These are phyloP conservation scores for Leptarthrus brevirostris DNA, from an alignment of 2,888 invertebrate genomes.

Conservation along the genomic window DNA sequence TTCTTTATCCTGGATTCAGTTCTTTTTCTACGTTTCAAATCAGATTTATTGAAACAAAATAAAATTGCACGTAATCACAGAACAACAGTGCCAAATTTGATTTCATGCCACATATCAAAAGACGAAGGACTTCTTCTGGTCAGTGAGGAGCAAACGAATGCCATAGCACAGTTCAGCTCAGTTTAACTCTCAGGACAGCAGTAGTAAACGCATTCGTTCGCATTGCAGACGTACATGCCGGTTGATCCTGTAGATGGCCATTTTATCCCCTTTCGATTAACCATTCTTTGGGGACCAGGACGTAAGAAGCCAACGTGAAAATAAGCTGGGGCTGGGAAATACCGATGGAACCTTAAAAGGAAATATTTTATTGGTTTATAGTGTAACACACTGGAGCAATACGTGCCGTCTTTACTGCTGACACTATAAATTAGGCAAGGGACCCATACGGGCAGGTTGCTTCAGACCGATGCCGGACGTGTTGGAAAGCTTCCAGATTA, in stretches of 20 bases:
- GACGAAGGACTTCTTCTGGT: constrained; percentile 42
- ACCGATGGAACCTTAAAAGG: not conserved
- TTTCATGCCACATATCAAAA: constrained; percentile 50
- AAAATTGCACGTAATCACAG: constrained; percentile 45
- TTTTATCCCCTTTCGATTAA: constrained; percentile 34
- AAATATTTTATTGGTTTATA: constrained; percentile 46
- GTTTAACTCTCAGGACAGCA: too few species aligned
- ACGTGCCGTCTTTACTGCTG: constrained; percentile 37
- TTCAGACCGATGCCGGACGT: not conserved
- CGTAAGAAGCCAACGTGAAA: not conserved
- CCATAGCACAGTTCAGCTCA: not conserved
- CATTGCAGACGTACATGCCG: not conserved
- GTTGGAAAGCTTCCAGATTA: constrained; percentile 32
- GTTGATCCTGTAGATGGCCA: not conserved
- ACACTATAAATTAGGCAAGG: constrained; percentile 26
- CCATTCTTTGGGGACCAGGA: not conserved
- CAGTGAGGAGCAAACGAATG: constrained; percentile 30
- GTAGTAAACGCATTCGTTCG: constrained; percentile 9
- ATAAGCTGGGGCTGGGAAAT: constrained; percentile 1
- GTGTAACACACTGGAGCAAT: not conserved
- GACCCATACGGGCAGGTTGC: constrained; percentile 5
- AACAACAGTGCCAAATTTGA: constrained; percentile 49
- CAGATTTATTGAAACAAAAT: constrained; percentile 48
- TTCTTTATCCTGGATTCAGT: constrained; percentile 28
- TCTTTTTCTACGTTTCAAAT: constrained; percentile 26